Evolutionary conservation across 2,888 invertebrate genomes (phyloP).

Genomic region (Herminia tarsipennalis): DNA sequence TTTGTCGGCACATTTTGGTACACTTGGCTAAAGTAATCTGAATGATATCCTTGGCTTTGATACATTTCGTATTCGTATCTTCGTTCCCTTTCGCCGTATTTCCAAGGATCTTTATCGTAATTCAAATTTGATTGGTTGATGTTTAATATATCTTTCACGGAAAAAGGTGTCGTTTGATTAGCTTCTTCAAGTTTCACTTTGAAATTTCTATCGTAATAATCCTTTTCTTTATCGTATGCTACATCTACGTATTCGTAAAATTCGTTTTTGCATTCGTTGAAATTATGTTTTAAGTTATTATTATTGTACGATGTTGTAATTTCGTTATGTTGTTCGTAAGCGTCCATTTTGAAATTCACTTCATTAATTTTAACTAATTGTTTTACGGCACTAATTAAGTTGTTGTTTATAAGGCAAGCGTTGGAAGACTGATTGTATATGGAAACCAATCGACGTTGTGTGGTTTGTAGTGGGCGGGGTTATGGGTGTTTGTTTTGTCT

Average conservation of each 20-base stretch:
- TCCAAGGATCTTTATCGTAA: slow-evolving; percentile 73
- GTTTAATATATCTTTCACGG: slow-evolving; percentile 76
- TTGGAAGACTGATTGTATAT: slow-evolving; percentile 76
- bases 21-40: slow-evolving; percentile 67
- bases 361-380: slow-evolving; percentile 62
- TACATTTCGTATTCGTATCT: slow-evolving; percentile 66
- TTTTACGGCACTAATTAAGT: slow-evolving; percentile 60
- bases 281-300: slow-evolving; percentile 66
- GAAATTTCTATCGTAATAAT: slow-evolving; percentile 55
- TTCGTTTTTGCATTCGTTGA: slow-evolving; percentile 64
- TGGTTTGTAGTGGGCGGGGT: slow-evolving; percentile 68
- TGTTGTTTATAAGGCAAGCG: slow-evolving; percentile 69
- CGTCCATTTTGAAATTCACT: slow-evolving; percentile 64
- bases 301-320: slow-evolving; percentile 71
- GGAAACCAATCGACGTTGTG: slow-evolving; percentile 75
- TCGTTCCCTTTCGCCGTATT: slow-evolving; percentile 60
- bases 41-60: slow-evolving; percentile 58
- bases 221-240: slow-evolving; percentile 53
- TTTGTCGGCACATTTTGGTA: slow-evolving; percentile 68
- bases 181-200: slow-evolving; percentile 63
- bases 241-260: slow-evolving; percentile 58
- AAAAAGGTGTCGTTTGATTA: slow-evolving; percentile 70
- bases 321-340: slow-evolving; percentile 74
- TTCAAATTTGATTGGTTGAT: slow-evolving; percentile 65
- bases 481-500: slow-evolving; percentile 46